Conservation (phyloP, 2,113 vertebrate species). For the Pangasianodon hypophthalmus region DNA sequence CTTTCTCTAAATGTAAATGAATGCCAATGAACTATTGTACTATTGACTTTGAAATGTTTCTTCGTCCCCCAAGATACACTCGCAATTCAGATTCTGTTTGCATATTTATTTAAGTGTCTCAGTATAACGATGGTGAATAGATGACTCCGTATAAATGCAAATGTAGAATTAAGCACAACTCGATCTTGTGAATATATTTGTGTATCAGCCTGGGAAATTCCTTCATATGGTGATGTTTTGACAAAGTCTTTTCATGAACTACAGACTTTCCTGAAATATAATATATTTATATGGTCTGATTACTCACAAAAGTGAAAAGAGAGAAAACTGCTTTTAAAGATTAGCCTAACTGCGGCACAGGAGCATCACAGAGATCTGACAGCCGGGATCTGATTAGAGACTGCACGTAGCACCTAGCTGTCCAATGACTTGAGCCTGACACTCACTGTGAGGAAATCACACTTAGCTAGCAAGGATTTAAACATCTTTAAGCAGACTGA, state of each 20-base stretch:
- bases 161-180: not conserved
- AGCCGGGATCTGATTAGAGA: not conserved
- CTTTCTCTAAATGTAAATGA: not conserved
- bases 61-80: not conserved
- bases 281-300: not conserved
- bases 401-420: not conserved
- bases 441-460: not conserved
- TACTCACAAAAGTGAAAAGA: not conserved
- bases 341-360: not conserved
- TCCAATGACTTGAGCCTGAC: not conserved
- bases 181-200: not conserved
- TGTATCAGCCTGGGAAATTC: not conserved
- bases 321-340: not conserved
- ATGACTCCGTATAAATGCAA: not conserved
- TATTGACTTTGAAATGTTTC: not conserved
- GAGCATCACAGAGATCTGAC: not conserved
- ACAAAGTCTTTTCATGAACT: not conserved
- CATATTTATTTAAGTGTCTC: not conserved
- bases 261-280: not conserved
- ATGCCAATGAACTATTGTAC: too few species aligned
- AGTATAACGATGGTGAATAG: not conserved
- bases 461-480: not conserved
- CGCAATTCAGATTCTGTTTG: not conserved
- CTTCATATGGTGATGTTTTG: not conserved
- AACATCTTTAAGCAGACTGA: not conserved